These are phyloP conservation scores for Coleophora deauratella DNA, from an alignment of 2,888 invertebrate species.

Conservation along the genomic window DNA sequence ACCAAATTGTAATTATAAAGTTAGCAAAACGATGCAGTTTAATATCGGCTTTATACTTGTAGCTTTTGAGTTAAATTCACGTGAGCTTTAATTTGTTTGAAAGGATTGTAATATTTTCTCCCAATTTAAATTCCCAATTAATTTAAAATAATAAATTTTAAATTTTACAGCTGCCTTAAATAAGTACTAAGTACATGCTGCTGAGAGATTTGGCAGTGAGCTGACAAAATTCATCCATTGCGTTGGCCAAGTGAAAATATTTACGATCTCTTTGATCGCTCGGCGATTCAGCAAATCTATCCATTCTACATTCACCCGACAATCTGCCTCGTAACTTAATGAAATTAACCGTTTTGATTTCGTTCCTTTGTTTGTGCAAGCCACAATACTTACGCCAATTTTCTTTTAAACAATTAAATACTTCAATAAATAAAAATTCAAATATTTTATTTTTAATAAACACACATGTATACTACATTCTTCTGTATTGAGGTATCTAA, in stretches of 20 bases:
- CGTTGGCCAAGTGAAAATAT: slow-evolving; percentile 51
- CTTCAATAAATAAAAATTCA: too few species aligned
- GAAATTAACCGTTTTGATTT: too few species aligned
- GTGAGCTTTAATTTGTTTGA: too few species aligned
- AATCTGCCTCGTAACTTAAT: slow-evolving; percentile 56
- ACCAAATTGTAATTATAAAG: slow-evolving; percentile 15
- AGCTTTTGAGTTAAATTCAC: background rate
- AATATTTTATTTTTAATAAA: too few species aligned
- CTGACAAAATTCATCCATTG: slow-evolving; percentile 4
- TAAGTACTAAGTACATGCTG: too few species aligned
- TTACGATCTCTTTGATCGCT: slow-evolving; percentile 59
- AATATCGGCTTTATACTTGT: background rate
- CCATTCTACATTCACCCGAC: slow-evolving; percentile 52
- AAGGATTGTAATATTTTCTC: background rate
- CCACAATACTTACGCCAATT: too few species aligned
- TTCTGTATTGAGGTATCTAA: too few species aligned
- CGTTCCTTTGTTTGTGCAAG: too few species aligned
- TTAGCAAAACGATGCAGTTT: slow-evolving; percentile 1
- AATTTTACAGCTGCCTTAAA: too few species aligned
- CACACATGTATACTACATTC: too few species aligned
- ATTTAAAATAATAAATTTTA: too few species aligned
- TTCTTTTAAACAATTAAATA: too few species aligned
- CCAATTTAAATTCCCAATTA: slow-evolving; percentile 1
- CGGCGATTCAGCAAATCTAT: slow-evolving; percentile 64
- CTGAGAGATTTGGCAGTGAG: slow-evolving; percentile 23